These are phyloP conservation scores for Struthidea cinerea DNA, from an alignment of 2,113 vertebrate genomes.

Conservation along the genomic window DNA sequence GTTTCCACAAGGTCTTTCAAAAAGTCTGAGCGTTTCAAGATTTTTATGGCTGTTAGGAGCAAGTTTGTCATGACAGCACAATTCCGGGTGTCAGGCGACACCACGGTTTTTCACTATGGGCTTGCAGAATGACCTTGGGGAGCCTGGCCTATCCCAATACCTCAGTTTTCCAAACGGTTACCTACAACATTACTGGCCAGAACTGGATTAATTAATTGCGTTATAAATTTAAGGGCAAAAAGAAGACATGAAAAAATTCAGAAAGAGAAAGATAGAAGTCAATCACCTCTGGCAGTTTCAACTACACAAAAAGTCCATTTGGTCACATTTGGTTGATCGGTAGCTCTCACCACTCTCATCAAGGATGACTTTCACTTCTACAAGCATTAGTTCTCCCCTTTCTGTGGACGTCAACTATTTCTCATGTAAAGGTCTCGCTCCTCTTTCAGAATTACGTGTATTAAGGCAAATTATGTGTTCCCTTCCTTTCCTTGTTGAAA, in stretches of 20 bases:
- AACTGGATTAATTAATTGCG: not conserved
- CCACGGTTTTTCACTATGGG: not conserved
- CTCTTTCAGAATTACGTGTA: conserved; percentile 39
- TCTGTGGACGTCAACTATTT: not conserved
- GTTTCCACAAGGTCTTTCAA: not conserved
- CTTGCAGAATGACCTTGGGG: not conserved
- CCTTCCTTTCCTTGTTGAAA: conserved; percentile 20
- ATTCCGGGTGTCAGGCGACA: not conserved
- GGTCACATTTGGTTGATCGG: conserved; percentile 25
- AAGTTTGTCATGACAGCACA: not conserved
- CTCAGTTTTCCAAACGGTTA: not conserved
- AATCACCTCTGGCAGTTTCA: conserved; percentile 28
- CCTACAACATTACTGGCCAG: not conserved
- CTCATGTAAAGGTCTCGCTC: conserved; percentile 24
- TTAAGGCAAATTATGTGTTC: conserved; percentile 43
- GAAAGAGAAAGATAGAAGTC: conserved; percentile 1
- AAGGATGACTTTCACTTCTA: conserved; percentile 2
- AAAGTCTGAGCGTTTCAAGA: not conserved
- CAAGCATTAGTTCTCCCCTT: not conserved
- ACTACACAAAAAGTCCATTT: conserved; percentile 30
- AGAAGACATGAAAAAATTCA: not conserved
- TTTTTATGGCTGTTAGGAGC: not conserved
- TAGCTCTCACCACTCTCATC: not conserved
- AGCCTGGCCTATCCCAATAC: not conserved
- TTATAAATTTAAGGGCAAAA: not conserved